A percentile compares a stretch with the other conserved stretches of the same genome.
These are phyloP conservation scores for Chloebia gouldiae DNA, from an alignment of 2,113 vertebrate species.

Conservation along the genomic window DNA sequence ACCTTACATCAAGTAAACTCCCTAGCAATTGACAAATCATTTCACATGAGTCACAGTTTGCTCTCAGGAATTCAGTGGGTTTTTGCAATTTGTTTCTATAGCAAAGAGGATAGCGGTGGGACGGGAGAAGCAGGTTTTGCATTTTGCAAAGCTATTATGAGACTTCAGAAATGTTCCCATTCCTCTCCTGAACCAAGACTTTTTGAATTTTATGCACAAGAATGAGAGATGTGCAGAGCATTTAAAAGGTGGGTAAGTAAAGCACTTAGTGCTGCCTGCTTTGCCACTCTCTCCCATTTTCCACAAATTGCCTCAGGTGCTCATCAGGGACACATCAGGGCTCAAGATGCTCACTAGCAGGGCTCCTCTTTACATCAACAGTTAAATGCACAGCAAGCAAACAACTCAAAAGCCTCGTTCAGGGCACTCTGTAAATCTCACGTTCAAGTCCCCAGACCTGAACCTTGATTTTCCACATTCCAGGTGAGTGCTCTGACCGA, in stretches of 20 bases:
- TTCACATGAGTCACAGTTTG: neutral
- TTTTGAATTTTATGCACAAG: neutral
- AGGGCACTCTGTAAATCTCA: neutral
- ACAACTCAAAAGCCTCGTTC: neutral
- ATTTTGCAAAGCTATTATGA: neutral
- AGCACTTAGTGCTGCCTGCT: neutral
- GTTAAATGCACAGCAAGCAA: slow-evolving; percentile 4
- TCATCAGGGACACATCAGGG: neutral
- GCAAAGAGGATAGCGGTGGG: neutral
- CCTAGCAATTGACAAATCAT: neutral
- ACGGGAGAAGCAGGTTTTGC: neutral
- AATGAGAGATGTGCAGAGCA: neutral
- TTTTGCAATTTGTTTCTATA: slow-evolving; percentile 19
- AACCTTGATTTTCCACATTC: slow-evolving; percentile 66
- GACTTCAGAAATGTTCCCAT: neutral
- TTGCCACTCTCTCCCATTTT: neutral
- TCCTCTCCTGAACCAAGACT: neutral
- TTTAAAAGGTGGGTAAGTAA: neutral
- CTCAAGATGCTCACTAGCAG: neutral
- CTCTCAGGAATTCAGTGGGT: slow-evolving; percentile 2
- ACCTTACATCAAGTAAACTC: neutral
- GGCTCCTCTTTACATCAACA: neutral
- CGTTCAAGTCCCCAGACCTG: slow-evolving; percentile 16
- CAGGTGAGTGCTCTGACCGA: slow-evolving; percentile 28
- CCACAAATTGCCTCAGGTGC: neutral